phyloP scores from a whole-genome alignment of 2,797 vertebrate genomes.

The Simalia tracyae region DNA sequence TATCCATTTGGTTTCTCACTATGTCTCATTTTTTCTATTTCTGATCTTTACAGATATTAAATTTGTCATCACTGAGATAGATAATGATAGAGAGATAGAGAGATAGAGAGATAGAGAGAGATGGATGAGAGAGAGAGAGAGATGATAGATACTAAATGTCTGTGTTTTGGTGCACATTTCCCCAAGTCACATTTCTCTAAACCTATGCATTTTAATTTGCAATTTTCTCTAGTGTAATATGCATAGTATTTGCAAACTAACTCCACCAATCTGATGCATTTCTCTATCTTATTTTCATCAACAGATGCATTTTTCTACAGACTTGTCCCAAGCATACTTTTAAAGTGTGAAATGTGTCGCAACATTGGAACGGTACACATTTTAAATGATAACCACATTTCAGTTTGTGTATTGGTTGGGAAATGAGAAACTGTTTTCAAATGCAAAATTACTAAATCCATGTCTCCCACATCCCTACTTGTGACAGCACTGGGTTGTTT shows the following conservation, averaged over 20 bases:
- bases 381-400: background rate
- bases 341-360: background rate
- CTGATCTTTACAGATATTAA: background rate
- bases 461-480: background rate
- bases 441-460: background rate
- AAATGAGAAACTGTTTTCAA: background rate
- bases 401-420: background rate
- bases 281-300: background rate
- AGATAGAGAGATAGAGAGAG: background rate
- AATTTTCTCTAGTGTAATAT: background rate
- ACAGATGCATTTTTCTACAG: background rate
- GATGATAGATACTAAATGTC: background rate
- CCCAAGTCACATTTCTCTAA: background rate
- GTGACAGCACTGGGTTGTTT: constrained; percentile 13
- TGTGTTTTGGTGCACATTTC: background rate
- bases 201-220: background rate
- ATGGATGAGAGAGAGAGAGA: too few species aligned
- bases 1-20: background rate
- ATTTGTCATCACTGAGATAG: background rate
- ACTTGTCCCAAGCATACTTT: background rate
- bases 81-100: background rate
- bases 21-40: background rate
- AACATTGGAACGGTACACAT: background rate
- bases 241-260: background rate
- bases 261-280: background rate